These are phyloP conservation scores for Megalurothrips usitatus DNA, from an alignment of 2,888 invertebrate genomes.

Conservation along the genomic window DNA sequence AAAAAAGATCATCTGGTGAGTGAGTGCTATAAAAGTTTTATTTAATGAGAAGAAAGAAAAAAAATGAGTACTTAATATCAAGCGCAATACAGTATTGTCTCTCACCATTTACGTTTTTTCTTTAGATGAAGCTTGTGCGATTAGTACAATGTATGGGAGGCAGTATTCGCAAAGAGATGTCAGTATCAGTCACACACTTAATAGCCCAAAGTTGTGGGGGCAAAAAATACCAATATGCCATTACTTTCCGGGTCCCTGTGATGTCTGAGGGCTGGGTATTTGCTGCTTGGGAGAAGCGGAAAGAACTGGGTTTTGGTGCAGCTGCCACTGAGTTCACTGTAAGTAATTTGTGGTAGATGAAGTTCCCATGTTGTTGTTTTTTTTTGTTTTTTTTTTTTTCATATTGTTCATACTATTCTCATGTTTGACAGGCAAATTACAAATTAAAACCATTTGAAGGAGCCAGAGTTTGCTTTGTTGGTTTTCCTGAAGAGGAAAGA, in stretches of 20 bases:
- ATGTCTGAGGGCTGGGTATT: conserved; percentile 85
- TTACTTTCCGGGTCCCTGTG: conserved; percentile 82
- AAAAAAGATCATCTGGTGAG: conserved; percentile 84
- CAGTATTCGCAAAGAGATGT: conserved; percentile 86
- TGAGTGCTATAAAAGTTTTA: conserved; percentile 37
- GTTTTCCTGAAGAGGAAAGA: conserved; percentile 85
- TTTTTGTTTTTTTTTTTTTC: conserved; percentile 31
- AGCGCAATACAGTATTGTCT: no score
- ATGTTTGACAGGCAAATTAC: conserved; percentile 56
- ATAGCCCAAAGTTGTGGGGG: conserved; percentile 86
- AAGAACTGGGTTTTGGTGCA: conserved; percentile 65
- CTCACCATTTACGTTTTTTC: conserved; percentile 27
- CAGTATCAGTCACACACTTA: conserved; percentile 84
- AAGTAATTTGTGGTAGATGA: conserved; percentile 43
- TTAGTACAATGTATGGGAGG: conserved; percentile 96
- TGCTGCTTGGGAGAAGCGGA: conserved; percentile 77
- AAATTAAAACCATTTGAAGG: conserved; percentile 85
- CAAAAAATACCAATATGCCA: conserved; percentile 91
- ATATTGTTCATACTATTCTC: conserved; percentile 34
- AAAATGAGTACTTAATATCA: no score
- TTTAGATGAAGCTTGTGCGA: conserved; percentile 77
- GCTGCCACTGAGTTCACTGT: conserved; percentile 65
- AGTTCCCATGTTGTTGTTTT: not conserved
- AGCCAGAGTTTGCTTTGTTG: conserved; percentile 79
- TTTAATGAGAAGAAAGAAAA: no score